These are phyloP conservation scores for Papilio glaucus DNA, from an alignment of 1,140 invertebrate species.

Conservation along the genomic window DNA sequence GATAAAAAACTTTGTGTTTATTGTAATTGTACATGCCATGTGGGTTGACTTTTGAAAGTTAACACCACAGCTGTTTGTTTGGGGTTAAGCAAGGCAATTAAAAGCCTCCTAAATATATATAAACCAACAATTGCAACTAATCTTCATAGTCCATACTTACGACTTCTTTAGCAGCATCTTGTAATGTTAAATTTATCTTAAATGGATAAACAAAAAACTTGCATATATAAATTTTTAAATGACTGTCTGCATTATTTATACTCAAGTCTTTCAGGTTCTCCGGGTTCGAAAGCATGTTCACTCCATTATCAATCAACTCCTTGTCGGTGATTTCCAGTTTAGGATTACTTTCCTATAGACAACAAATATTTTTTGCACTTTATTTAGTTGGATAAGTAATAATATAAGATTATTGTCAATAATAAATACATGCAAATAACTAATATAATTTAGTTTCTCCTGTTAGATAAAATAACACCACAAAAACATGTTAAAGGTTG, in stretches of 20 bases:
- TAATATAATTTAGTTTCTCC: too few relatives aligned
- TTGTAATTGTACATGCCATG: too few relatives aligned
- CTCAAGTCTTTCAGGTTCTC: constrained; percentile 51
- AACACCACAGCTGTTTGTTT: too few relatives aligned
- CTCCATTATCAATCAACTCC: constrained; percentile 56
- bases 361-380: constrained; percentile 32
- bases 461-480: neutral
- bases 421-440: neutral
- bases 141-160: constrained; percentile 46
- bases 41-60: too few relatives aligned
- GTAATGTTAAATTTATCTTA: constrained; percentile 55
- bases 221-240: constrained; percentile 50
- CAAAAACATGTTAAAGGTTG: neutral
- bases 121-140: too few relatives aligned
- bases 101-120: too few relatives aligned
- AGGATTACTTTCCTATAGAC: constrained; percentile 59
- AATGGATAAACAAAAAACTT: constrained; percentile 56
- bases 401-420: neutral
- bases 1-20: too few relatives aligned
- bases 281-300: constrained; percentile 51
- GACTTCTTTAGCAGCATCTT: constrained; percentile 55
- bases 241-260: constrained; percentile 43
- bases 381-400: neutral
- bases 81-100: too few relatives aligned
- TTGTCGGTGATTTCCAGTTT: constrained; percentile 54